Percentiles rank a stretch among this genome's conserved stretches.
These are phyloP conservation scores for Chironomus striatipennis DNA, from an alignment of 1,140 invertebrate species.

Conservation along the genomic window DNA sequence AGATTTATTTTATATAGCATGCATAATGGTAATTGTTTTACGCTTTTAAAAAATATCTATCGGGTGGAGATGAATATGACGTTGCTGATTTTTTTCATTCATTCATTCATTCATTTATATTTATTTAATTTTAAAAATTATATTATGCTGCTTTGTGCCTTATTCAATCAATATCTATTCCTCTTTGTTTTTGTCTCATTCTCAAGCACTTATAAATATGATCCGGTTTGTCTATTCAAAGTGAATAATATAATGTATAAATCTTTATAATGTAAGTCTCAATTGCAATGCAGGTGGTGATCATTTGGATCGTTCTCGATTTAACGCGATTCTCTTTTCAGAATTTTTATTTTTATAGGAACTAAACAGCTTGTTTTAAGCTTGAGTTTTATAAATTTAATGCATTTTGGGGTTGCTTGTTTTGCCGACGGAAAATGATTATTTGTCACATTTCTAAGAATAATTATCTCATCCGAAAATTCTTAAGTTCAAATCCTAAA, in stretches of 20 bases:
- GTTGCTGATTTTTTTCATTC: neutral
- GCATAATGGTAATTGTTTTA: neutral
- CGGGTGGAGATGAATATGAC: slow-evolving; percentile 1
- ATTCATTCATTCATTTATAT: neutral
- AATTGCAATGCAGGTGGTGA: neutral
- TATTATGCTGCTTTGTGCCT: neutral
- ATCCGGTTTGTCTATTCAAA: too few relatives aligned
- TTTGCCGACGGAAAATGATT: too few relatives aligned
- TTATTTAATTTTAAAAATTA: neutral
- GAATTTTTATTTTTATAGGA: too few relatives aligned
- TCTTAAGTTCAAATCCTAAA: too few relatives aligned
- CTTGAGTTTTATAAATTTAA: too few relatives aligned
- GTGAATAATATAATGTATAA: too few relatives aligned
- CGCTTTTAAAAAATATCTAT: neutral
- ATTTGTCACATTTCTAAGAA: too few relatives aligned
- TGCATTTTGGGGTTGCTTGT: too few relatives aligned
- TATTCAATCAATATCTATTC: neutral
- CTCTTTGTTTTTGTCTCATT: neutral
- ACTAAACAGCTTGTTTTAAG: too few relatives aligned
- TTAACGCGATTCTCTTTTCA: neutral
- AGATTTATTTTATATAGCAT: neutral
- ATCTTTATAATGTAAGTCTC: neutral
- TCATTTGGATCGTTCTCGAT: neutral
- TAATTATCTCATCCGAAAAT: too few relatives aligned
- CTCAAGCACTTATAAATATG: neutral